Conservation (phyloP, 2,113 vertebrate species). For the Regulus satrapa region DNA sequence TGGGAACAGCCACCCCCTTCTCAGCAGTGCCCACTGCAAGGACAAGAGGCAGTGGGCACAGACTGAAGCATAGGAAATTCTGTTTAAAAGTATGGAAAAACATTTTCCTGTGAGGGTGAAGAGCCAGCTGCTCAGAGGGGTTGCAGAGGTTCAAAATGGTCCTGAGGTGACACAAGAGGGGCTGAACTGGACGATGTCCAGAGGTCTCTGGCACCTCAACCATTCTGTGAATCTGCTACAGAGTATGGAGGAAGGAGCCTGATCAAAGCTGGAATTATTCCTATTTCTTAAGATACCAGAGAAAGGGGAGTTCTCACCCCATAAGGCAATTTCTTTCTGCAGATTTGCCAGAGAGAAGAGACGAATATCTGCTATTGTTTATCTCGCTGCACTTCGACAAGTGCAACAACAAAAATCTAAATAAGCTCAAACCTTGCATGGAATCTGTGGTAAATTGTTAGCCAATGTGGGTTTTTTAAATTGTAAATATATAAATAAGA, state of each 20-base stretch:
- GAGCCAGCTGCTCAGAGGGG: not conserved
- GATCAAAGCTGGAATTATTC: conserved; percentile 15
- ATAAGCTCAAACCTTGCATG: not conserved
- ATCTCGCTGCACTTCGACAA: not conserved
- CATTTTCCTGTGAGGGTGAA: not conserved
- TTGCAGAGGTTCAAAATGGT: not conserved
- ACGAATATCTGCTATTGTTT: not conserved
- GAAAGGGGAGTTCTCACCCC: not conserved
- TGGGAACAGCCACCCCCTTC: not conserved
- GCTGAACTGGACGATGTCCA: not conserved
- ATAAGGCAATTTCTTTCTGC: not conserved
- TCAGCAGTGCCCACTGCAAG: not conserved
- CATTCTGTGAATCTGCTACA: not conserved
- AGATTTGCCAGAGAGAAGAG: not conserved
- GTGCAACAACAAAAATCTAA: not conserved
- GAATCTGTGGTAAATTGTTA: not conserved
- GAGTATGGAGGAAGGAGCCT: not conserved
- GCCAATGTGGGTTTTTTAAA: not conserved
- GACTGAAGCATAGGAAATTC: not conserved
- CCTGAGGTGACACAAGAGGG: not conserved
- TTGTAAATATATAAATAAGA: conserved; percentile 5
- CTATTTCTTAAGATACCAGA: not conserved
- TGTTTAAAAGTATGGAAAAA: not conserved
- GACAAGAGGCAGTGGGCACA: not conserved
- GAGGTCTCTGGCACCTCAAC: not conserved